These are phyloP conservation scores for Calephelis perditalis DNA, from an alignment of 2,888 invertebrate species.

Conservation along the genomic window DNA sequence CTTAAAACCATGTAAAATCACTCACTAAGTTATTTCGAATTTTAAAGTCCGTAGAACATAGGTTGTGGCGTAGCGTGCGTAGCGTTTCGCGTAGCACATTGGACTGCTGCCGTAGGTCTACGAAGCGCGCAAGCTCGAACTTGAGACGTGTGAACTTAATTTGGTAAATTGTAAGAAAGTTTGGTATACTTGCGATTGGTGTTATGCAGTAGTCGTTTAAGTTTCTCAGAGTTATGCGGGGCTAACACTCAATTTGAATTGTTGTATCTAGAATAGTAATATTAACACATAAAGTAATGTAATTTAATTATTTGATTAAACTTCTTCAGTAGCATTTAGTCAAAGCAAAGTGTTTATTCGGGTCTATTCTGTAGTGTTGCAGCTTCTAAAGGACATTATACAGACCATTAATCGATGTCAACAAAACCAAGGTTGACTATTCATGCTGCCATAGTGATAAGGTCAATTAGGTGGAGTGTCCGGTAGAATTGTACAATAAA, in stretches of 20 bases:
- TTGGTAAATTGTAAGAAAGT: slow-evolving; percentile 43
- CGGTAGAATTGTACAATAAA: no score
- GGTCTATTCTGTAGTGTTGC: no score
- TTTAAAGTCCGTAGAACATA: slow-evolving; percentile 42
- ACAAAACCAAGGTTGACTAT: no score
- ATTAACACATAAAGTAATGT: no score
- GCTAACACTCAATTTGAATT: not conserved
- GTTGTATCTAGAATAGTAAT: not conserved
- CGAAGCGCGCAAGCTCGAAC: slow-evolving; percentile 56
- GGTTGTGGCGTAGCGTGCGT: slow-evolving; percentile 45
- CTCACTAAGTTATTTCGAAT: slow-evolving; percentile 32
- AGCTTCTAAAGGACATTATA: no score
- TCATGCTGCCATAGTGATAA: no score
- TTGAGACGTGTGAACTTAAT: slow-evolving; percentile 43
- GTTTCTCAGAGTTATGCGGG: slow-evolving; percentile 12
- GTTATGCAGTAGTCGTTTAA: slow-evolving; percentile 15
- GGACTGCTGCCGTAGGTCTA: slow-evolving; percentile 47
- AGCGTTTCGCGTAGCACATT: slow-evolving; percentile 53
- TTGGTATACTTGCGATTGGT: slow-evolving; percentile 27
- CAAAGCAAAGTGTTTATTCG: no score
- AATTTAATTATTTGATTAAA: no score
- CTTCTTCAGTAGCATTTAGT: no score
- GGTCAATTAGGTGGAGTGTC: no score
- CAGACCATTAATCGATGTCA: no score
- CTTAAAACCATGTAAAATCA: slow-evolving; percentile 21